Base-by-base conservation (phyloP, 2,113 vertebrate genomes). In the Stictonetta naevosa region DNA sequence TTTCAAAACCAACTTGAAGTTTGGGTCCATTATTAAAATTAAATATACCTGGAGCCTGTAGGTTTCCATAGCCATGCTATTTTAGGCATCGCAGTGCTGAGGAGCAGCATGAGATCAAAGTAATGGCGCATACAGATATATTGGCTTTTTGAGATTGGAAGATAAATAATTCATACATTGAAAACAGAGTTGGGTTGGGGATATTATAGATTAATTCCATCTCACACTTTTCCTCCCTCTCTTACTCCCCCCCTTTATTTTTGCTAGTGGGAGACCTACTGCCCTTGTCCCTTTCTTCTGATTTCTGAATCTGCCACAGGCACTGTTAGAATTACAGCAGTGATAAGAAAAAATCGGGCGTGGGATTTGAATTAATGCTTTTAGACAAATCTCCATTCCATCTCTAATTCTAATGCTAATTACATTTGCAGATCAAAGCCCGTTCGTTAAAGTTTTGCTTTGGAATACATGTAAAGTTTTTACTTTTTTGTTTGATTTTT, bases 401-500 rank as follows among this genome's bases (percentile, higher is more conserved):
- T 98, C 97, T 97, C 96, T 97, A 97, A 97, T 97, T 98, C 98
- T 97, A 97, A 98, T 98, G 97, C 97, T 98, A 98, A 98, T 98
- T 98, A 97, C 97, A 97, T 98, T 97, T 97, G 97, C 82, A 97
- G 97, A 98, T 98, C 98, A 98, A 98, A 98, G 97, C 93, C 96
- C 81, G 36, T 95, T 96, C 68, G 31, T 95, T 96, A 89, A 97
- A 98, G 97, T 97, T 98, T 96, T 95, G 96, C 97, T 97, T 97
- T 97, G 97, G 97, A 98, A 96, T 98, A 95, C 86, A 96, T 87
- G 87, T 86, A 93, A 94, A 97, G 96, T 96, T 96, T 97, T 97
- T 88, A 91, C 92, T 97, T 96, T 95, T 92, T 94, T 93, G 97
- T 95, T 90, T 88, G 67, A 94, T 67, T 78, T 72, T 67, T 63